phyloP scores from a whole-genome alignment of 2,888 invertebrate genomes.

The Drosophila quinaria region DNA sequence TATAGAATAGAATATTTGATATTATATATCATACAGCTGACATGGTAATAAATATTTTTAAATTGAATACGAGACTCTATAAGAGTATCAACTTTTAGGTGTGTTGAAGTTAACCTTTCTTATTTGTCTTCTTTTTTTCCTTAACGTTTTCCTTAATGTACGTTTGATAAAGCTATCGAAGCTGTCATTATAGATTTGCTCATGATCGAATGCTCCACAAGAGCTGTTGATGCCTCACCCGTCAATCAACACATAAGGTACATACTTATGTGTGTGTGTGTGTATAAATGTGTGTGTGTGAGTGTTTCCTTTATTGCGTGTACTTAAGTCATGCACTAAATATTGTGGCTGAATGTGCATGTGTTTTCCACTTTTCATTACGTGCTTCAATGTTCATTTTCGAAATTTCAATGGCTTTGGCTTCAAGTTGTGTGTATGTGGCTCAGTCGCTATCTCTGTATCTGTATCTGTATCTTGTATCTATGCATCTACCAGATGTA shows the following conservation, averaged over 20 bases:
- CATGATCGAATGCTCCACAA: constrained; percentile 68
- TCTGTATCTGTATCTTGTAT: constrained; percentile 15
- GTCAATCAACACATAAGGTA: constrained; percentile 25
- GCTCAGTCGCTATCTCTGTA: constrained; percentile 28
- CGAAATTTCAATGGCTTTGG: constrained; percentile 56
- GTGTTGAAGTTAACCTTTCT: neutral
- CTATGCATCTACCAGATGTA: constrained; percentile 8
- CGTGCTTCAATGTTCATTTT: constrained; percentile 59
- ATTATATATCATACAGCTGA: no score
- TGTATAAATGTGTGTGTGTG: constrained; percentile 1
- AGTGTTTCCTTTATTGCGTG: constrained; percentile 44
- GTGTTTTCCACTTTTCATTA: constrained; percentile 71
- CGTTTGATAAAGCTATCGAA: constrained; percentile 61
- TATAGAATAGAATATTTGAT: no score
- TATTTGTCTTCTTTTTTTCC: constrained; percentile 10
- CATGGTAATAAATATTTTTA: neutral
- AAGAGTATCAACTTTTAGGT: neutral
- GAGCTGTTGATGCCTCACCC: constrained; percentile 60
- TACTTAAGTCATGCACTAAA: constrained; percentile 70
- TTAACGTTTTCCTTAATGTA: constrained; percentile 26
- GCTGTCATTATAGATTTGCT: constrained; percentile 76
- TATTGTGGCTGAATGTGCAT: constrained; percentile 60
- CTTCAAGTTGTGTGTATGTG: constrained; percentile 20
- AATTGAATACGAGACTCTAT: neutral
- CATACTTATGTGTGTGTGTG: constrained; percentile 4